Percentiles rank a stretch among this genome's conserved stretches.
These are phyloP conservation scores for Melanostigma gelatinosum DNA, from an alignment of 2,113 vertebrate genomes.

Conservation along the genomic window DNA sequence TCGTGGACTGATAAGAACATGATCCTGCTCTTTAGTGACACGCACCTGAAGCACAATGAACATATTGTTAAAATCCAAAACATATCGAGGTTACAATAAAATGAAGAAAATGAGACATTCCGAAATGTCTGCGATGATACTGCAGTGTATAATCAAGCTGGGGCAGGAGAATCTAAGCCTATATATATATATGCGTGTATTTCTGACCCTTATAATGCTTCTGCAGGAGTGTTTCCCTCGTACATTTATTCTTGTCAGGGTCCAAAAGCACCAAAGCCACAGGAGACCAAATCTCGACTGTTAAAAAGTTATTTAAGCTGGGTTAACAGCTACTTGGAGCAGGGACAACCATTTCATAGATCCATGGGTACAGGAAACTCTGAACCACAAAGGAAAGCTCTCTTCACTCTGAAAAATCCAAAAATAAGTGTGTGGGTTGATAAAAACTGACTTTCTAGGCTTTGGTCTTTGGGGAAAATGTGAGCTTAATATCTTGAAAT, in stretches of 20 bases:
- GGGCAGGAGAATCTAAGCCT: neutral
- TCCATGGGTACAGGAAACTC: constrained; percentile 40
- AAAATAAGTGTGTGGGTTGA: constrained; percentile 21
- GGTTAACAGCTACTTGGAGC: constrained; percentile 25
- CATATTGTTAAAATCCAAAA: neutral
- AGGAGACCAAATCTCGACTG: constrained; percentile 9
- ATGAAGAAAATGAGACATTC: neutral
- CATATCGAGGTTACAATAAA: neutral
- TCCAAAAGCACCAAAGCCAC: constrained; percentile 3
- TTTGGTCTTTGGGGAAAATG: constrained; percentile 45
- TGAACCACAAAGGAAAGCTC: constrained; percentile 28
- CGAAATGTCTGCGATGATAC: neutral
- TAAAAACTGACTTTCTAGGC: constrained; percentile 27
- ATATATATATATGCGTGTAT: neutral
- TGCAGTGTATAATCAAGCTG: neutral
- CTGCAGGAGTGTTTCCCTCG: neutral
- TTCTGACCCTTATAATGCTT: neutral
- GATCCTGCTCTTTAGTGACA: constrained; percentile 95
- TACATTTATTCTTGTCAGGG: constrained; percentile 3
- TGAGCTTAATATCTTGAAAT: constrained; percentile 30
- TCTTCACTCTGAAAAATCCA: constrained; percentile 16
- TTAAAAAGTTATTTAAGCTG: constrained; percentile 9
- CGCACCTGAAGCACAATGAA: constrained; percentile 84
- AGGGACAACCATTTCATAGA: constrained; percentile 22
- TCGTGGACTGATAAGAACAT: constrained; percentile 92